These are phyloP conservation scores for Lysandra bellargus DNA, from an alignment of 2,888 invertebrate species.

Conservation along the genomic window DNA sequence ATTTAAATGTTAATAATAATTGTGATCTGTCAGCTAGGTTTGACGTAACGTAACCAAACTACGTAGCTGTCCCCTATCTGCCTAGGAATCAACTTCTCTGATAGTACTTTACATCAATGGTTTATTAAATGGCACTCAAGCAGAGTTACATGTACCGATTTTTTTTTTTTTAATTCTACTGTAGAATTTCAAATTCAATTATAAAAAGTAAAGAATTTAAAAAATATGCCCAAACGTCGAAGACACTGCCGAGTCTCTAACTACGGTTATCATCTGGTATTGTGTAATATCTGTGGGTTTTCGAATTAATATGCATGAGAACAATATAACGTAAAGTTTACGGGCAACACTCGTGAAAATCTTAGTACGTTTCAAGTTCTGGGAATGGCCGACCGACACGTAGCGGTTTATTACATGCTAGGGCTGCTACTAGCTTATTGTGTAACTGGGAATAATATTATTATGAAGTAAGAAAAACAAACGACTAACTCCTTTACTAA, in stretches of 20 bases:
- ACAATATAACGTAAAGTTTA: conserved; percentile 2
- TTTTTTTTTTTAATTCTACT: too few relatives aligned
- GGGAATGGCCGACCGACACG: conserved; percentile 7
- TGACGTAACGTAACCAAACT: too few relatives aligned
- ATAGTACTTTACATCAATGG: too few relatives aligned
- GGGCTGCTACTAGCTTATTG: neutral
- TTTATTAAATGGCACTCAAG: too few relatives aligned
- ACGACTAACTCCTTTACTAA: neutral
- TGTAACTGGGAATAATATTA: neutral
- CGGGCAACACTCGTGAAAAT: neutral
- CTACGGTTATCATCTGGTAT: neutral
- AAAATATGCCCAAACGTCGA: too few relatives aligned
- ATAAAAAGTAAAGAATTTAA: too few relatives aligned
- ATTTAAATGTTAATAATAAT: too few relatives aligned
- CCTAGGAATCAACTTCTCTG: too few relatives aligned
- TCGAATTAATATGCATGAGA: conserved; percentile 11
- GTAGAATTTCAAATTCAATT: too few relatives aligned
- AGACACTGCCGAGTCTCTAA: neutral
- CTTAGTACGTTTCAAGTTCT: neutral
- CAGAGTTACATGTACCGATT: too few relatives aligned
- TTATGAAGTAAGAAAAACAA: neutral
- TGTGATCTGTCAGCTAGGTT: too few relatives aligned
- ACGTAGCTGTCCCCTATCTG: too few relatives aligned
- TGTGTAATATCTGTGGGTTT: neutral
- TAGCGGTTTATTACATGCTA: neutral